These are phyloP conservation scores for Caprella mutica DNA, from an alignment of 2,888 invertebrate species.

Conservation along the genomic window DNA sequence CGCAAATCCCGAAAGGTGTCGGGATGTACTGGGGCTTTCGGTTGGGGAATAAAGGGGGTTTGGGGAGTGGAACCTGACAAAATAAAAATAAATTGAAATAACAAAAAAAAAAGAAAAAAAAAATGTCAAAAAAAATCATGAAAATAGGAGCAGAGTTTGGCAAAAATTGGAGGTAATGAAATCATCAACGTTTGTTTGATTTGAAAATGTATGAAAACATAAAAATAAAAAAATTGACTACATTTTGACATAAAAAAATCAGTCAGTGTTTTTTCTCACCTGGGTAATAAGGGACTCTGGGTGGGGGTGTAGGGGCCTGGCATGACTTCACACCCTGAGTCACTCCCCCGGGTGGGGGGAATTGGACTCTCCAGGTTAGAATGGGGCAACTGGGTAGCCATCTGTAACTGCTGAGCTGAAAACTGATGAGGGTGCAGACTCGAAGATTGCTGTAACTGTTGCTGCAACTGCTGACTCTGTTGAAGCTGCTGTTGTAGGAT, in stretches of 20 bases:
- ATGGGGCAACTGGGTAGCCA: not conserved
- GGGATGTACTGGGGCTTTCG: constrained; percentile 70
- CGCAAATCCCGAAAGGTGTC: constrained; percentile 50
- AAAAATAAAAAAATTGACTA: no score
- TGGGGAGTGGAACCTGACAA: constrained; percentile 19
- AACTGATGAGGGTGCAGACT: no score
- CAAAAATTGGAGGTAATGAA: no score
- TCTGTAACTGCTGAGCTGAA: constrained; percentile 12
- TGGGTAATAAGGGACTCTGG: constrained; percentile 32
- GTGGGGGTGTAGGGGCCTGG: constrained; percentile 33
- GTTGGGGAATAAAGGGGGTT: constrained; percentile 57
- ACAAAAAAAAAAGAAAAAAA: no score
- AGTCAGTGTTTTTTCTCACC: constrained; percentile 3
- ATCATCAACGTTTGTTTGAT: no score
- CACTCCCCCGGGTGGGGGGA: constrained; percentile 32
- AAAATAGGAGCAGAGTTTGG: no score
- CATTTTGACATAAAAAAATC: not conserved
- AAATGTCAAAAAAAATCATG: no score
- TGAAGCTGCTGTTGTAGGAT: constrained; percentile 1
- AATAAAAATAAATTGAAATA: no score
- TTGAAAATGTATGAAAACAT: no score
- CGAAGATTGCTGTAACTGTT: constrained; percentile 8
- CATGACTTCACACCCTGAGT: constrained; percentile 34
- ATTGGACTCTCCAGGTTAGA: constrained; percentile 26
- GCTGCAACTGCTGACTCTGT: constrained; percentile 5